These are phyloP conservation scores for Athalia circularis DNA, from an alignment of 2,888 invertebrate genomes.

Conservation along the genomic window DNA sequence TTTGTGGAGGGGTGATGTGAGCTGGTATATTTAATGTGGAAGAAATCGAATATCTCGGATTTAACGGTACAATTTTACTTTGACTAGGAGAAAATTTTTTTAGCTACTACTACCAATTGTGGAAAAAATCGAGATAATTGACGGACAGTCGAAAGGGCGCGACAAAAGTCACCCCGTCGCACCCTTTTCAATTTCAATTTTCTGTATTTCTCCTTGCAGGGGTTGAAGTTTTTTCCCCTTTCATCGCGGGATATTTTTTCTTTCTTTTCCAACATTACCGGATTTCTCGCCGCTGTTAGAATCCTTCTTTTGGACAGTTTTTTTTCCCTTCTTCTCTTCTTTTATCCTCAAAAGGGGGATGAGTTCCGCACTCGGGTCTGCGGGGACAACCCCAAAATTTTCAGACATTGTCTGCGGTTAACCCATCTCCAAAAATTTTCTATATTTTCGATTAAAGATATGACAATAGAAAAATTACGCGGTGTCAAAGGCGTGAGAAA, in stretches of 20 bases:
- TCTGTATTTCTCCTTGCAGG: neutral
- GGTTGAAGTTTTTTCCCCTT: too few species aligned
- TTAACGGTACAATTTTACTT: conserved; percentile 20
- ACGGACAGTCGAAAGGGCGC: conserved; percentile 61
- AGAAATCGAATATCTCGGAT: conserved; percentile 29
- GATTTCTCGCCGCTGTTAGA: conserved; percentile 1
- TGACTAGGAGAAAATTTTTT: neutral
- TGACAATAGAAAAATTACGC: conserved; percentile 45
- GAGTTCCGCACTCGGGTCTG: neutral
- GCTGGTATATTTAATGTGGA: neutral
- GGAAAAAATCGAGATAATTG: conserved; percentile 68
- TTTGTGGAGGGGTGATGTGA: neutral
- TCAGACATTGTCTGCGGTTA: conserved; percentile 69
- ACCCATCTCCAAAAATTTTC: conserved; percentile 59
- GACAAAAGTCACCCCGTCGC: conserved; percentile 30
- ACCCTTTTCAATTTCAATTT: conserved; percentile 28
- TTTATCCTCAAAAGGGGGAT: conserved; percentile 11
- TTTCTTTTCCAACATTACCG: neutral
- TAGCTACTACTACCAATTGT: conserved; percentile 66
- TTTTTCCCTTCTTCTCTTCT: conserved; percentile 6
- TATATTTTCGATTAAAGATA: conserved; percentile 51
- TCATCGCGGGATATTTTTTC: neutral
- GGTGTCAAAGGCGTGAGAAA: conserved; percentile 67
- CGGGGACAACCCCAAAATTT: conserved; percentile 27
- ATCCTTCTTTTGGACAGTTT: neutral